Conservation (phyloP, 2,888 invertebrate genomes). For the Acanthosepion lycidas region DNA sequence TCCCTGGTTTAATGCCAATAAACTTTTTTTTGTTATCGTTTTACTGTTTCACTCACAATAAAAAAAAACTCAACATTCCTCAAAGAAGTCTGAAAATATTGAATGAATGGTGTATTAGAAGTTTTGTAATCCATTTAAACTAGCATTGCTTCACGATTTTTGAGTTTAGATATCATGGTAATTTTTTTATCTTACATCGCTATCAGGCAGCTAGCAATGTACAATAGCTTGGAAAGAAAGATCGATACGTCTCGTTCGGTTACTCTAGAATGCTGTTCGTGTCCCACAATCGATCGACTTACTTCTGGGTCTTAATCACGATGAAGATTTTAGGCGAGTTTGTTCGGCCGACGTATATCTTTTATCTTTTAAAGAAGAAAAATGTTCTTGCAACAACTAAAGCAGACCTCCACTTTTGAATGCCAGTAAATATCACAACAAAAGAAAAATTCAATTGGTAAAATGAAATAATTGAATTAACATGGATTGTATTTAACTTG, state of each 20-base stretch:
- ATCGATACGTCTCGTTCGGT: slow-evolving; percentile 4
- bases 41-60: too few species aligned
- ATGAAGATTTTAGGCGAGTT: neutral
- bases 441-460: neutral
- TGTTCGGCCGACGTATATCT: neutral
- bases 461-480: neutral
- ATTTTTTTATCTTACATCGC: neutral
- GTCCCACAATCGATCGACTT: neutral
- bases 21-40: too few species aligned
- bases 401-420: neutral
- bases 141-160: neutral
- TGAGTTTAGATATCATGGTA: neutral
- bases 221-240: neutral
- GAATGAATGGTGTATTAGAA: neutral
- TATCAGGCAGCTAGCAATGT: neutral
- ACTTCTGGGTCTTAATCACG: neutral
- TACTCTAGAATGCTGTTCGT: neutral
- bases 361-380: neutral
- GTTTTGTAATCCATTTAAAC: neutral
- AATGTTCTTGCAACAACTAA: neutral
- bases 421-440: neutral
- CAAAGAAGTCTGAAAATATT: neutral
- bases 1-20: too few species aligned
- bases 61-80: neutral
- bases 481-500: neutral